Evolutionary conservation across 2,113 vertebrate genomes (phyloP), one percentile per base, ranked within the genome.

Genomic region (Rattus rattus): DNA sequence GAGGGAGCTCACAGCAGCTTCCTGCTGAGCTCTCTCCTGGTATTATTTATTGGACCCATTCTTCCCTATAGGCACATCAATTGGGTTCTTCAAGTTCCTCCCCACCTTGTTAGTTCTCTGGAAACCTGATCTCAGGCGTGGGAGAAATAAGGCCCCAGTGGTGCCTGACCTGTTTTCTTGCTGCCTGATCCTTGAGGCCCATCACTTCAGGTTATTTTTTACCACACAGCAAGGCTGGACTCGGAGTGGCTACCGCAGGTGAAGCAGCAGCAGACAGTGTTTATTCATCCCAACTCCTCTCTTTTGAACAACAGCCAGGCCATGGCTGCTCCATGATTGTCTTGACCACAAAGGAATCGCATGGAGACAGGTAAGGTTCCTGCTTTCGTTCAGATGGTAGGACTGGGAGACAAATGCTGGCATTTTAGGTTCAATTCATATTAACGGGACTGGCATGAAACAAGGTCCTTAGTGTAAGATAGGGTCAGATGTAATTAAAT

Each of bases 301-400:
- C 98, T 99, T 99, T 99, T 30, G 98, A 99, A 96, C 99, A 99
- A 94, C 99, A 99, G 98, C 99, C 99, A 0, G 99, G 99, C 94
- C n/a, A n/a, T 99, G 99, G 99, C 98, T 99, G 91, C 99, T 99
- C 96, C 99, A 99, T 7, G 99, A 99, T 99, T 22, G 99, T 99
- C 87, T 99, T 99, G 98, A 99, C 99, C 98, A 99, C 99, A 94
- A 99, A 99, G 98, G 99, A 99, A 98, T 99, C 99, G n/a, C 97
- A 99, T 99, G 99, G n/a, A 99, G 99, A 98, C 99, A 99, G 99
- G 99, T 99, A 26, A 83, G 97, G 10, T 16, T 36, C 36, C n/a
- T 11, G 63, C 13, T 28, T n/a, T n/a, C 54, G 43, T 76, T 33
- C 26, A 72, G 88, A 36, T 39, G 30, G 61, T 63, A 28, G 59